These are phyloP conservation scores for Stegana nigrithorax DNA, from an alignment of 2,888 invertebrate genomes.

Conservation along the genomic window DNA sequence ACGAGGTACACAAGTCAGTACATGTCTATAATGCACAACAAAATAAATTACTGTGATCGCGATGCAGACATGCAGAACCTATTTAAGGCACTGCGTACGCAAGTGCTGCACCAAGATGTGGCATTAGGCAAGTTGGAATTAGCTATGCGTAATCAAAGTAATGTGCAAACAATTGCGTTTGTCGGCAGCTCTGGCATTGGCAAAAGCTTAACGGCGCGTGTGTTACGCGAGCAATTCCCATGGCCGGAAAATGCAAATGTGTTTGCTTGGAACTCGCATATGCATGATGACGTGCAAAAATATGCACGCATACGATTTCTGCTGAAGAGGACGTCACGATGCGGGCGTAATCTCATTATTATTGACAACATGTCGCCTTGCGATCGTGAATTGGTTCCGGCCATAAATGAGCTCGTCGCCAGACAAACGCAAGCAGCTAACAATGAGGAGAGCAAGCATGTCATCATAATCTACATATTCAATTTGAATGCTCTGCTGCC, in stretches of 20 bases:
- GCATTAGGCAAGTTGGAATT: slow-evolving; percentile 49
- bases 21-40: slow-evolving; percentile 55
- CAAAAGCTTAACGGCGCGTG: slow-evolving; percentile 54
- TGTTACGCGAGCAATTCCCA: slow-evolving; percentile 52
- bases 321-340: slow-evolving; percentile 46
- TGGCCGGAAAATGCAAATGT: slow-evolving; percentile 62
- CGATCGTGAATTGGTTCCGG: slow-evolving; percentile 43
- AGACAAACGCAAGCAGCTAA: neutral
- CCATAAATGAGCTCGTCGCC: slow-evolving; percentile 44
- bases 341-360: slow-evolving; percentile 63
- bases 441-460: slow-evolving; percentile 8
- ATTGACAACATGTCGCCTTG: slow-evolving; percentile 57
- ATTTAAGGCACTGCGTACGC: slow-evolving; percentile 35
- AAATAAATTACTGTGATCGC: slow-evolving; percentile 54
- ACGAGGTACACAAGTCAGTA: slow-evolving; percentile 51
- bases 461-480: slow-evolving; percentile 59
- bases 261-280: slow-evolving; percentile 50
- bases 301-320: slow-evolving; percentile 32
- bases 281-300: slow-evolving; percentile 13
- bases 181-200: slow-evolving; percentile 62
- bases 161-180: slow-evolving; percentile 50
- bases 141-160: slow-evolving; percentile 40
- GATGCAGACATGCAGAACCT: slow-evolving; percentile 33
- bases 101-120: slow-evolving; percentile 45
- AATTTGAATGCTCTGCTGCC: slow-evolving; percentile 47